Base-by-base conservation (phyloP, 2,113 vertebrate species). In the Heterotis niloticus region DNA sequence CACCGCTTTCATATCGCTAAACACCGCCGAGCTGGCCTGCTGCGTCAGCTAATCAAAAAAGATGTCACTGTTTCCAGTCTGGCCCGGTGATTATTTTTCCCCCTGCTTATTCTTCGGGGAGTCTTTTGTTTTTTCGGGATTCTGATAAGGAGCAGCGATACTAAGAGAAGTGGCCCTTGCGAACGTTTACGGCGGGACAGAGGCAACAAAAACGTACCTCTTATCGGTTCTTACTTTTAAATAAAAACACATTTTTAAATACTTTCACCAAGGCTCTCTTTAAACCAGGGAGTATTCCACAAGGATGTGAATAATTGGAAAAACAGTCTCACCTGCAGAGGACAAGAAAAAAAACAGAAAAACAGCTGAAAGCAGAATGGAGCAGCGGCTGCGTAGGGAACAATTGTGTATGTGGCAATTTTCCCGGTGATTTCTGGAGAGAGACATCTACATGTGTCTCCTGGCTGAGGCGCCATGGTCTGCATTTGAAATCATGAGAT, bases 381-480 rank as follows among this genome's bases (percentile, higher is more conserved):
- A 5, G 28, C 24, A 28, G 26, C 56, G 0, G 3, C 57, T 16
- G 26, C 18, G 10, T 24, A 23, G 18, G 18, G 64, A 66, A 24
- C 18, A 66, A 66, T n/a, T 11, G 64, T 75, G 73, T 13, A 26
- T 13, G 34, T 52, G 67, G 73, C 64, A 78, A 78, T 51, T 66
- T 81, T 81, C 75, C 83, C 81, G 23, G 78, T 77, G 79, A 82
- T 78, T 85, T 84, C 84, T 73, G 71, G 74, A 79, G 76, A 75
- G 79, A 83, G 82, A 82, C 84, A 81, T 85, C 82, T 81, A 82
- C 84, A 86, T 82, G 82, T 84, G 86, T 83, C 81, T 81, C 77
- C 62, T 64, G 62, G 74, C 78, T 78, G 73, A 67, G 70, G 76
- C 64, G 65, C 79, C 78, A 85, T 81, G 68, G 82, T 54, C 77